Evolutionary conservation across 2,113 vertebrate genomes (phyloP).

Genomic region (Spea bombifrons): DNA sequence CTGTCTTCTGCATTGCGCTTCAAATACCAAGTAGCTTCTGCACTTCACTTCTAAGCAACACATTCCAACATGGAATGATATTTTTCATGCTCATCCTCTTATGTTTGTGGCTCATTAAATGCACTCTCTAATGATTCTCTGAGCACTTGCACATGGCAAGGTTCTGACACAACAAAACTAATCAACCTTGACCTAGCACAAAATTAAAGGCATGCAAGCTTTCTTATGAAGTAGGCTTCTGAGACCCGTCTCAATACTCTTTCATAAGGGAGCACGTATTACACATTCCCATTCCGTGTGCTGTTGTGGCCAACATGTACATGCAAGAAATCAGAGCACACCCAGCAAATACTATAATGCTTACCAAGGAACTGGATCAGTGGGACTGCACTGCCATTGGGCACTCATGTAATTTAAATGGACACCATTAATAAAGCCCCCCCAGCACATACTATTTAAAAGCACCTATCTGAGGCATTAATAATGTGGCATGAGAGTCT

Average conservation of each 20-base stretch:
- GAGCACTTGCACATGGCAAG: slow-evolving; percentile 53
- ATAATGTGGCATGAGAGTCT: too few relatives aligned
- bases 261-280: slow-evolving; percentile 6
- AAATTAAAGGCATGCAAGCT: slow-evolving; percentile 62
- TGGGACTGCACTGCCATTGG: too few relatives aligned
- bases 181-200: slow-evolving; percentile 62
- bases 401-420: too few relatives aligned
- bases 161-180: slow-evolving; percentile 62
- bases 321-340: too few relatives aligned
- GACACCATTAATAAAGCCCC: too few relatives aligned
- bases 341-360: too few relatives aligned
- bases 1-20: slow-evolving; percentile 70
- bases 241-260: slow-evolving; percentile 49
- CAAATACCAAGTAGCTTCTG: slow-evolving; percentile 70
- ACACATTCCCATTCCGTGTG: too few relatives aligned
- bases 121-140: slow-evolving; percentile 58
- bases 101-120: slow-evolving; percentile 68
- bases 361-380: too few relatives aligned
- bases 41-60: slow-evolving; percentile 58
- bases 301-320: too few relatives aligned
- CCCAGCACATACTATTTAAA: too few relatives aligned
- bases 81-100: slow-evolving; percentile 63
- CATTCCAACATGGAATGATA: slow-evolving; percentile 59
- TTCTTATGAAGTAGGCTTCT: slow-evolving; percentile 50
- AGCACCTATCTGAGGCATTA: too few relatives aligned